A percentile compares a stretch with the other conserved stretches of the same genome.
phyloP scores from a whole-genome alignment of 2,797 vertebrate species.

The Dendrocincla fuliginosa region DNA sequence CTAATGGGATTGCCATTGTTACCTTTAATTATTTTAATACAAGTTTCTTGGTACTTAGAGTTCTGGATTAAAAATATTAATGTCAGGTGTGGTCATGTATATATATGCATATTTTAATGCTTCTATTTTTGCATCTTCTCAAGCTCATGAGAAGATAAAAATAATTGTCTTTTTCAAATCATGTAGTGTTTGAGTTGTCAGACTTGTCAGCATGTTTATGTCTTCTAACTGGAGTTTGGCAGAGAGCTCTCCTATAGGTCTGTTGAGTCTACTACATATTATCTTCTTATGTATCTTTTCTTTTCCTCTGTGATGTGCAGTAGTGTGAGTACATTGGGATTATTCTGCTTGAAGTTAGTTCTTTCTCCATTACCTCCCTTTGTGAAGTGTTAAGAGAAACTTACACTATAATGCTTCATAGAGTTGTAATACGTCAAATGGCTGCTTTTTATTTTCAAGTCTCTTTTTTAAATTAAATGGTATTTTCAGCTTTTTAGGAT shows the following conservation, averaged over 20 bases:
- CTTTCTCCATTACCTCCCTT: not conserved
- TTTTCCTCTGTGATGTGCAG: not conserved
- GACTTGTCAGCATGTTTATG: not conserved
- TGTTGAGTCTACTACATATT: not conserved
- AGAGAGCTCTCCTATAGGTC: not conserved
- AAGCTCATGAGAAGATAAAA: not conserved
- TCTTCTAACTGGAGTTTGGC: not conserved
- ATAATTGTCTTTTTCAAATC: not conserved
- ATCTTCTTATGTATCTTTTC: not conserved
- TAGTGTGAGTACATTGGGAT: fast-evolving
- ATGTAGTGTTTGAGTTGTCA: not conserved
- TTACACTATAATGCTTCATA: not conserved
- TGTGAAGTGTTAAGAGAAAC: not conserved
- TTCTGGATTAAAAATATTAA: not conserved
- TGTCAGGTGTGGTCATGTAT: not conserved
- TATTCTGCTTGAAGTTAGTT: not conserved
- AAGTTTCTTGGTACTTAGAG: not conserved
- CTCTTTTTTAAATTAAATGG: not conserved
- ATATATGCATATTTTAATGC: not conserved
- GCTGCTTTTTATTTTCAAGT: not conserved
- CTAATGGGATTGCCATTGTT: not conserved
- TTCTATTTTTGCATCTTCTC: not conserved
- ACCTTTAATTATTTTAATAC: not conserved
- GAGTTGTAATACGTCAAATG: not conserved
- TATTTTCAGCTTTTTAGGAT: not conserved